phyloP scores from a whole-genome alignment of 2,888 invertebrate genomes.

The Drosophila fulvimacula region DNA sequence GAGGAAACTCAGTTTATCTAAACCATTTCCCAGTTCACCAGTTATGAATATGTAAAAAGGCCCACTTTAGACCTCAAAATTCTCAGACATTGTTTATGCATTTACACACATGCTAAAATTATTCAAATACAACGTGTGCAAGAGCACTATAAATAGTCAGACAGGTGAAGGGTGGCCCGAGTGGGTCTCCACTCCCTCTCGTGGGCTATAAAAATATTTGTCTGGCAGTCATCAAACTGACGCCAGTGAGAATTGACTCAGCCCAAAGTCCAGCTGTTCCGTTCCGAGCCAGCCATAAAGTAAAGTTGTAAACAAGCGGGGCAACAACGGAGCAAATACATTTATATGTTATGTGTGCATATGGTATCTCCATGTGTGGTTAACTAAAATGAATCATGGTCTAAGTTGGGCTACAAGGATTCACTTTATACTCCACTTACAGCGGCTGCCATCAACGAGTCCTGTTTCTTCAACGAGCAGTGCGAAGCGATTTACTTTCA shows the following conservation, averaged over 20 bases:
- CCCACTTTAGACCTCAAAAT: background rate
- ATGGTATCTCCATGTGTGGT: constrained; percentile 7
- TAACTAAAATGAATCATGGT: constrained; percentile 40
- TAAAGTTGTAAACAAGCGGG: constrained; percentile 43
- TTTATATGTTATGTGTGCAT: background rate
- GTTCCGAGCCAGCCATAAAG: constrained; percentile 24
- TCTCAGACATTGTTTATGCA: constrained; percentile 22
- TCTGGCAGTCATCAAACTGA: constrained; percentile 33
- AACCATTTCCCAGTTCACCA: background rate
- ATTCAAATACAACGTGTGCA: constrained; percentile 11
- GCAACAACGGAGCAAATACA: constrained; percentile 26
- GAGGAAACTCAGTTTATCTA: background rate
- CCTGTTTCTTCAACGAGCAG: constrained; percentile 93
- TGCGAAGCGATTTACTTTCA: constrained; percentile 90
- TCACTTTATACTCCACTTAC: constrained; percentile 59
- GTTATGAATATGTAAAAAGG: background rate
- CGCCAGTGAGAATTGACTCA: constrained; percentile 38
- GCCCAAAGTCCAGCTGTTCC: constrained; percentile 9
- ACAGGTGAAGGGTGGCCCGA: constrained; percentile 5
- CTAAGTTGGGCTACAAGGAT: constrained; percentile 5
- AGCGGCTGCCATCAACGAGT: constrained; percentile 92
- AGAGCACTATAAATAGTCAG: constrained; percentile 17
- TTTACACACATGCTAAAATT: constrained; percentile 42
- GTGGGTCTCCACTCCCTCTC: constrained; percentile 7
- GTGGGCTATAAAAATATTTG: constrained; percentile 45